Evolutionary conservation across 2,888 invertebrate species (phyloP).

Genomic region (Priocnemis perturbator): DNA sequence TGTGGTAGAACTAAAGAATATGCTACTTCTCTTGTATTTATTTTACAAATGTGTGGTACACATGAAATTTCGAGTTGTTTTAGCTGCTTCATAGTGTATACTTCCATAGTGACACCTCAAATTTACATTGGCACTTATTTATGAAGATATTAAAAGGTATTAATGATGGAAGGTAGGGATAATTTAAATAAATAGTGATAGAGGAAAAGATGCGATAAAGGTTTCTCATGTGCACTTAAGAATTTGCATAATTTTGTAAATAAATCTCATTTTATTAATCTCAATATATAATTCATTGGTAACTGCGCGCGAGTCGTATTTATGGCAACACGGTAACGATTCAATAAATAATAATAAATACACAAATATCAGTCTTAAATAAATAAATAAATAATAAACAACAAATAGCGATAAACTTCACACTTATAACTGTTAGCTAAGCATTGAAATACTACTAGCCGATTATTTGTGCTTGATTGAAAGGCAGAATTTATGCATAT

Average conservation of each 20-base stretch:
- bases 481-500: constrained; percentile 38
- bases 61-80: constrained; percentile 13
- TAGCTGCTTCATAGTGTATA: too few species aligned
- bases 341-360: constrained; percentile 49
- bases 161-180: constrained; percentile 19
- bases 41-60: neutral
- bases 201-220: neutral
- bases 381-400: constrained; percentile 46
- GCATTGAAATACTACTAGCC: constrained; percentile 39
- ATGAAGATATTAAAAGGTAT: neutral
- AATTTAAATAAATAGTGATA: constrained; percentile 21
- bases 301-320: constrained; percentile 35
- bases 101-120: neutral
- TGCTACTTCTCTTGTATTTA: neutral
- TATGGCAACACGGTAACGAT: constrained; percentile 33
- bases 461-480: constrained; percentile 12
- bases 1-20: constrained; percentile 3
- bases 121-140: neutral
- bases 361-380: constrained; percentile 40
- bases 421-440: constrained; percentile 48
- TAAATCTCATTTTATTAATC: constrained; percentile 45
- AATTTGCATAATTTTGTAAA: constrained; percentile 28
- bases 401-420: constrained; percentile 42
- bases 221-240: neutral
- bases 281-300: constrained; percentile 31